Conservation (phyloP, 2,797 vertebrate genomes). For the Zalophus californianus region DNA sequence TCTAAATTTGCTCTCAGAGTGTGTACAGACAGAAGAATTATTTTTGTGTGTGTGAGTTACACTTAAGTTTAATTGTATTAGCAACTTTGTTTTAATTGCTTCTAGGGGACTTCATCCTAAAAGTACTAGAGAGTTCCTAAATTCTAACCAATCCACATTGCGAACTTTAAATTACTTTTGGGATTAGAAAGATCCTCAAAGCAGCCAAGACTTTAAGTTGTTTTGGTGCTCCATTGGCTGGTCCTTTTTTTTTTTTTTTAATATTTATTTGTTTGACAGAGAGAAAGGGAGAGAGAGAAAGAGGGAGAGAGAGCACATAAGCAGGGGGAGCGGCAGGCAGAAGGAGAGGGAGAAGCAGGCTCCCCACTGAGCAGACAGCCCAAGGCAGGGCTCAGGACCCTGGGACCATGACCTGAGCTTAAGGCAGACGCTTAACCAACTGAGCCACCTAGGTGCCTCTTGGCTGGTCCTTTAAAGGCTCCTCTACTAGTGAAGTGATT, state of each 20-base stretch:
- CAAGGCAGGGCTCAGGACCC: no score
- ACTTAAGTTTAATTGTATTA: conserved; percentile 51
- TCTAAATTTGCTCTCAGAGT: neutral
- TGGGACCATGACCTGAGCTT: no score
- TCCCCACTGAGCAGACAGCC: no score
- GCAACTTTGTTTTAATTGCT: conserved; percentile 65
- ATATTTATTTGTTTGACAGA: no score
- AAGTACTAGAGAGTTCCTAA: conserved; percentile 61
- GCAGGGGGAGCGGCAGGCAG: no score
- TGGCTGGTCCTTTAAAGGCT: conserved; percentile 39
- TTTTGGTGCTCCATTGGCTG: neutral
- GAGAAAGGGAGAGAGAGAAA: no score
- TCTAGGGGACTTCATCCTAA: conserved; percentile 55
- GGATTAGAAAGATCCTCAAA: conserved; percentile 43
- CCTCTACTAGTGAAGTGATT: neutral
- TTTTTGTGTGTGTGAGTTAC: neutral
- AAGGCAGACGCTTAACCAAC: no score
- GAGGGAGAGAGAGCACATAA: no score
- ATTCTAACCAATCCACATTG: neutral
- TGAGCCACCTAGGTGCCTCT: no score
- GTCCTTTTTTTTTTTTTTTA: neutral
- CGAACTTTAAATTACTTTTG: conserved; percentile 69
- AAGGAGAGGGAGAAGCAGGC: no score
- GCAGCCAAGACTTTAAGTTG: conserved; percentile 29
- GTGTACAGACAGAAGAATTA: neutral